Evolutionary conservation across 35 echinoderm and acorn worm species (phyloP), one percentile per base, ranked within the genome.

Genomic region (Holothuria glaberrima): DNA sequence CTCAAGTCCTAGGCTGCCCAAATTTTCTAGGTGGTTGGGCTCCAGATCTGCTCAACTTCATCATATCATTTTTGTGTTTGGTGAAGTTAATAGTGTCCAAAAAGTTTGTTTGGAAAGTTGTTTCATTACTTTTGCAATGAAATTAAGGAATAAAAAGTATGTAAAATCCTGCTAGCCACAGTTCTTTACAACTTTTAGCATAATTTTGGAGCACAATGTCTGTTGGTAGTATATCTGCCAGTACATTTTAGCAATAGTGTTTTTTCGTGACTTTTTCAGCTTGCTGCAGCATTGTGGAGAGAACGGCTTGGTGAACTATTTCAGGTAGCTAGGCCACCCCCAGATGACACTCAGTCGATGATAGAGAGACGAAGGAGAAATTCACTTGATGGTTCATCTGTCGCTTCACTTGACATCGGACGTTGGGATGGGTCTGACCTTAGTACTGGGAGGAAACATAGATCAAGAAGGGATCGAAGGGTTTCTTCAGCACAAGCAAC

Each of bases 401-500:
- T 87, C 7, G 77, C 94, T 16, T 89, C 89, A 12, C 71, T 70
- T 61, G 78, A 93, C 80, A 27, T 86, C 57, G 91, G 82, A 27
- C 86, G 50, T 44, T 90, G 91, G 88, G 36, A 61, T 0, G 82
- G 88, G 27, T 28, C 80, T 36, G 82, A 34, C 33, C 24, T 94
- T 10, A 52, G 58, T 56, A 71, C 68, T 75, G 52, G 80, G 36
- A 41, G 32, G 30, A 86, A 76, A 46, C 76, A 52, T 50, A 93
- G 70, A 63, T 93, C 91, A 7, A 92, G 78, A 48, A 67, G 48
- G 21, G 29, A 54, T 18, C 91, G 59, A 30, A 92, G 91, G 33
- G 67, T 96, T 35, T 88, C 92, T 14, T 96, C 94, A 12, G 94
- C 94, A 3, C 86, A 93, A 71, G 94, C 91, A 24, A 88, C 94